Percentiles rank a stretch among this genome's conserved stretches.
Conservation (phyloP, 2,113 vertebrate species). For the Trogon melanurus region DNA sequence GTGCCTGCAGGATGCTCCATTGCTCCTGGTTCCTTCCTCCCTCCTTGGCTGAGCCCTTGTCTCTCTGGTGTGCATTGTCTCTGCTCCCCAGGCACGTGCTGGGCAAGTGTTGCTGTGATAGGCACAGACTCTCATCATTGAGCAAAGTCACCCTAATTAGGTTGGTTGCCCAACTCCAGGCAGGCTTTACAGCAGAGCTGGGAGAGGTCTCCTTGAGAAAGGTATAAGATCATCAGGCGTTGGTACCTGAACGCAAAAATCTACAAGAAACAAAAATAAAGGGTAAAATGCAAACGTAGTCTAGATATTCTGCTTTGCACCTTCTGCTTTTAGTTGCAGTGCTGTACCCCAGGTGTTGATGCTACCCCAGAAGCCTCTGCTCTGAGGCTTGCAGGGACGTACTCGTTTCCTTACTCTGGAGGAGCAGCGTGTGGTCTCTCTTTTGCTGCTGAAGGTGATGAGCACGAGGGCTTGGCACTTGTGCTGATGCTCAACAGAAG, state of each 20-base stretch:
- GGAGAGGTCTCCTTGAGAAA: background rate
- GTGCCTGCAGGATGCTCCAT: background rate
- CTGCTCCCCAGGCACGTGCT: background rate
- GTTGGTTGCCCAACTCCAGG: background rate
- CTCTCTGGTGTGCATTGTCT: background rate
- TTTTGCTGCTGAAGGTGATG: too few species aligned
- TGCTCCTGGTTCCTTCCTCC: accelerated
- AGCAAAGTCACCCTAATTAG: too few species aligned
- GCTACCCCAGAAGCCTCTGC: background rate
- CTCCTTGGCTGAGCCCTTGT: background rate
- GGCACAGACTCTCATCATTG: background rate
- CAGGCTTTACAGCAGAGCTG: background rate
- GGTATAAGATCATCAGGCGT: background rate
- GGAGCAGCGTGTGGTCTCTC: background rate
- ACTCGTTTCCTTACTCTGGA: background rate
- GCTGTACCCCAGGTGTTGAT: background rate
- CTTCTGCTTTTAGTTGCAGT: background rate
- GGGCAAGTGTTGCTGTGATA: background rate
- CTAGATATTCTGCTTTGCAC: background rate
- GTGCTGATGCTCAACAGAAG: background rate
- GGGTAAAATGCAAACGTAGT: background rate
- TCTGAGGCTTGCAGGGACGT: background rate
- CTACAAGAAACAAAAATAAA: background rate
- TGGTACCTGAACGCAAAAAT: background rate
- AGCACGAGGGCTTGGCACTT: background rate